phyloP scores from a whole-genome alignment of 92 coral and sea anemone genomes.

The Muricea muricata region DNA sequence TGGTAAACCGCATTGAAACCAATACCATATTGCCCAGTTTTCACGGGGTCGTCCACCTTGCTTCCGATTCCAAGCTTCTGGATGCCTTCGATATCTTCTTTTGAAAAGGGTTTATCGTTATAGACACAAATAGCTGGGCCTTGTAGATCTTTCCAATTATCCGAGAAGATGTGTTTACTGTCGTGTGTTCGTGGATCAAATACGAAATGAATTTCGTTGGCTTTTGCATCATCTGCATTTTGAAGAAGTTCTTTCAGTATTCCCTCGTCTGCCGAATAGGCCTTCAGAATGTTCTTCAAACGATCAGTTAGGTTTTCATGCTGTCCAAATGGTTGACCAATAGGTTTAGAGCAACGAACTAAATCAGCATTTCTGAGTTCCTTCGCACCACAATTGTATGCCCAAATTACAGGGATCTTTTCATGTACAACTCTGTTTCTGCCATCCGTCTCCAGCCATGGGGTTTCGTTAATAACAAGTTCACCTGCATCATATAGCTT shows the following conservation, averaged over 20 bases:
- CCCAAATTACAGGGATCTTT: slow-evolving; percentile 65
- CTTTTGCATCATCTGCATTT: slow-evolving; percentile 93
- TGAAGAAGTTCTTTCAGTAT: slow-evolving; percentile 90
- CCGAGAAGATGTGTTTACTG: slow-evolving; percentile 61
- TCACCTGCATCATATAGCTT: slow-evolving; percentile 59
- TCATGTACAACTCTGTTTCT: slow-evolving; percentile 63
- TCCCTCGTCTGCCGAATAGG: slow-evolving; percentile 84
- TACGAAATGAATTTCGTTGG: slow-evolving; percentile 85
- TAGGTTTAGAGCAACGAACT: slow-evolving; percentile 64
- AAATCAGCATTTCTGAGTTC: slow-evolving; percentile 70
- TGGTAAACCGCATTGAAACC: slow-evolving; percentile 95
- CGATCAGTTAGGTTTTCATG: slow-evolving; percentile 85
- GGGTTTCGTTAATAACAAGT: slow-evolving; percentile 83
- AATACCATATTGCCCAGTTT: slow-evolving; percentile 94
- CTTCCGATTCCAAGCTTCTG: slow-evolving; percentile 62
- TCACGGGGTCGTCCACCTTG: slow-evolving; percentile 28
- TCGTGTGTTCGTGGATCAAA: slow-evolving; percentile 78
- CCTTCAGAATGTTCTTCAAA: slow-evolving; percentile 70
- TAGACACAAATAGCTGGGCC: slow-evolving; percentile 96
- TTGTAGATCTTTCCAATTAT: slow-evolving; percentile 81
- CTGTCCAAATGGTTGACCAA: slow-evolving; percentile 86
- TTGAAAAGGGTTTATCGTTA: slow-evolving; percentile 82
- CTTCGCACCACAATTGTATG: slow-evolving; percentile 76
- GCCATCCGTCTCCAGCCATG: slow-evolving; percentile 68
- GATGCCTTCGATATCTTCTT: slow-evolving; percentile 81